phyloP scores from a whole-genome alignment of 2,113 vertebrate species.

The Peucedramus taeniatus region DNA sequence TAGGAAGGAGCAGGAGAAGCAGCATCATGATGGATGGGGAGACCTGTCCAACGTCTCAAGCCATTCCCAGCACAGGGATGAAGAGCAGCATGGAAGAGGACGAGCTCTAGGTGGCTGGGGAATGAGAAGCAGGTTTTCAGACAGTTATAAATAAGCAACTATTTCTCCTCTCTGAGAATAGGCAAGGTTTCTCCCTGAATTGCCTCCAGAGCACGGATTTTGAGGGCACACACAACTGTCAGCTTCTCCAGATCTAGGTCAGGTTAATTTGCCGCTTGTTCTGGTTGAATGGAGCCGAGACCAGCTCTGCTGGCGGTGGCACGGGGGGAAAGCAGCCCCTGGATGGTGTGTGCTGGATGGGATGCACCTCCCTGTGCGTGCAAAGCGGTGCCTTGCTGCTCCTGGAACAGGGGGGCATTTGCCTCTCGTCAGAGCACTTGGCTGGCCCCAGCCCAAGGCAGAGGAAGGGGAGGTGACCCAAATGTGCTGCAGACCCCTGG shows the following conservation, averaged over 20 bases:
- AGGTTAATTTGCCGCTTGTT: slow-evolving; percentile 1
- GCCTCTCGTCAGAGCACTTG: neutral
- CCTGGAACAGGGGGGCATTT: neutral
- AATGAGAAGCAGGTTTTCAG: neutral
- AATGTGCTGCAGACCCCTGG: neutral
- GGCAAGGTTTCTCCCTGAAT: neutral
- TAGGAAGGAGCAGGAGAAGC: neutral
- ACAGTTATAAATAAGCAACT: neutral
- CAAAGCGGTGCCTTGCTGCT: neutral
- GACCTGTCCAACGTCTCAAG: fast-evolving
- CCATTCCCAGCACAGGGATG: neutral
- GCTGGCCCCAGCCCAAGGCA: neutral
- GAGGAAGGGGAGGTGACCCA: neutral
- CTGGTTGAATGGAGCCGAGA: neutral
- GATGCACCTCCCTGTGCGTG: neutral
- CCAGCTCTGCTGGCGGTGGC: neutral
- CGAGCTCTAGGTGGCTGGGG: fast-evolving
- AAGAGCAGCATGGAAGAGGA: neutral
- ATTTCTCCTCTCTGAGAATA: neutral
- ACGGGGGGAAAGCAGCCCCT: neutral
- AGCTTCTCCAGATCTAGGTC: slow-evolving; percentile 28
- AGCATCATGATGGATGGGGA: neutral
- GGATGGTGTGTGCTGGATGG: fast-evolving
- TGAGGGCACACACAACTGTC: neutral
- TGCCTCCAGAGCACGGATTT: neutral